Base-by-base conservation (phyloP, 2,888 invertebrate species). In the Tinea semifulvella region DNA sequence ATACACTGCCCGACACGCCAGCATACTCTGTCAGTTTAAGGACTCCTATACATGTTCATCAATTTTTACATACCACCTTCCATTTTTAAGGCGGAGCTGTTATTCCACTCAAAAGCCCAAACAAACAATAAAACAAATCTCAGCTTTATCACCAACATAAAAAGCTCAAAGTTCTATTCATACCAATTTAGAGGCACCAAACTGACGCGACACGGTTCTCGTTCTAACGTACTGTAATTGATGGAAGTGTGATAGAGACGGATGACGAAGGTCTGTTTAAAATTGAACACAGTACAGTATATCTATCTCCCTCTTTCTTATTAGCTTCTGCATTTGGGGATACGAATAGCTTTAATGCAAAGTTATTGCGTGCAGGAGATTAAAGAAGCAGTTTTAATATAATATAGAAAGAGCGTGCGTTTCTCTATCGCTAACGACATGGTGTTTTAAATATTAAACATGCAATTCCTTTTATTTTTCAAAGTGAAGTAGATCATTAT, bases 21-120 rank as follows among this genome's bases (percentile, higher is more conserved):
- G 75, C 77, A 69, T 69, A 73, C 77, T 80, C 77, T 80, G 79
- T 77, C 80, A 80, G 76, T 77, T 71, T 79, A 79, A 79, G 75
- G 76, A 79, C 77, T 77, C 65, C 76, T 76, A 80, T 79, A 79
- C 76, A 76, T 79, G 79, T 80, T 79, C 77, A 80, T 80, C 71
- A 80, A 80, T 80, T 80, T 80, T 80, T 80, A 80, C 79, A 80
- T 79, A 77, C 80, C 79, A 80, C 79, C 80, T 80, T 79, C 80
- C 79, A 80, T 79, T 80, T 80, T 80, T 80, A 77, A 80, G 80
- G 80, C 77, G 80, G 80, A 76, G 79, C 76, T 79, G 74, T 68
- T 72, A 65, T 74, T 74, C 64, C 60, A 56, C 63, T 58, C 60
- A 63, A 68, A 64, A 61, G 58, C 55, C 56, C 50, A 47, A n/a